Base-by-base conservation (phyloP, 2,888 invertebrate species). In the Orthonevra nobilis region DNA sequence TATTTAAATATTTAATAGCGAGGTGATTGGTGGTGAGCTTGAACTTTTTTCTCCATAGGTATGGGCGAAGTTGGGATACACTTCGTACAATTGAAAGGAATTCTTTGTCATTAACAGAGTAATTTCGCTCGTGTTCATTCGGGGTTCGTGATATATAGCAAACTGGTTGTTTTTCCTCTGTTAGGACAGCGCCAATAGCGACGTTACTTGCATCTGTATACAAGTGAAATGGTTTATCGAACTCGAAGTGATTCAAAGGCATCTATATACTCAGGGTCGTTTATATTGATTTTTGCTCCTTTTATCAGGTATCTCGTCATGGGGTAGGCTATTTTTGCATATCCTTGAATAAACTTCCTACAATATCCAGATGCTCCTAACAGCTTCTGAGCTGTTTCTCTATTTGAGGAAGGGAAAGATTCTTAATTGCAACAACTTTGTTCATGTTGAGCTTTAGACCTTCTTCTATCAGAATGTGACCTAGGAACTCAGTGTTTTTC, bases 131-230 rank as follows among this genome's bases (percentile, higher is more conserved):
- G 17, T 42, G 42, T 7, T 42, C 42, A 19, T 19, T 20, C 7
- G 17, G 17, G 2, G 42, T 42, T 19, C 42, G 15, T 36, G 36
- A 36, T 14, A 14, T 14, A 36, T 36, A 36, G 2, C 36, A 36
- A 36, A 14, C 36, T 6, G 12, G 14, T 36, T 36, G 36, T 36
- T 36, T 36, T 4, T 36, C 36, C 14, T 36, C 10, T 36, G 36
- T 42, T 9, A 15, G 42, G 1, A 42, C 1, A 7, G 19, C 20
- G 9, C 42, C 42, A 20, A 42, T 42, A 19, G 42, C 42, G 17
- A 42, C 15, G 19, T 42, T 19, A 42, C 42, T 19, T 42, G 42
- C 42, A 15, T 42, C 20, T 15, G 42, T 42, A 9, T 19, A 42
- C 20, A 42, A 19, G 20, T 42, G 0, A 10, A 42, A 42, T 5